Percentiles rank a stretch among this genome's conserved stretches.
phyloP scores from a whole-genome alignment of 1,140 invertebrate genomes.

The Zaprionus davidi region DNA sequence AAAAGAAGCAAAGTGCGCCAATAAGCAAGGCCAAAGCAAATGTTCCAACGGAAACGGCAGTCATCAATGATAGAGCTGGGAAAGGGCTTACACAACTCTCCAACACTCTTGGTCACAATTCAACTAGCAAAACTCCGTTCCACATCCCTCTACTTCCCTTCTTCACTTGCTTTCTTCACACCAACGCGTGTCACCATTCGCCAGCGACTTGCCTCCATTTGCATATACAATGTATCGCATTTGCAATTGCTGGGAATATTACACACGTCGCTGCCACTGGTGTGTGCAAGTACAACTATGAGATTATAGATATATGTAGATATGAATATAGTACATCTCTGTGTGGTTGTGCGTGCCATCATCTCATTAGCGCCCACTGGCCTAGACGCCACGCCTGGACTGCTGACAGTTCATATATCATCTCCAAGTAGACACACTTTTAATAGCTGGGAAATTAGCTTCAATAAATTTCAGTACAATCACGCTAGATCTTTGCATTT shows the following conservation, averaged over 20 bases:
- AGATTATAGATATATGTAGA: slow-evolving; percentile 2
- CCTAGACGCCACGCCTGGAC: neutral
- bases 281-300: neutral
- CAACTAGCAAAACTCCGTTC: slow-evolving; percentile 14
- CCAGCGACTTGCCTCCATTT: slow-evolving; percentile 32
- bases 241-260: slow-evolving; percentile 8
- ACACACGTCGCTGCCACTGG: neutral
- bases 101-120: slow-evolving; percentile 27
- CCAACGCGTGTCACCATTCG: slow-evolving; percentile 19
- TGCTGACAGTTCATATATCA: slow-evolving; percentile 7
- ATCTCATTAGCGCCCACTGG: slow-evolving; percentile 1
- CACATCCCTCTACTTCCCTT: slow-evolving; percentile 1
- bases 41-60: slow-evolving; percentile 31
- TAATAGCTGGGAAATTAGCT: slow-evolving; percentile 42
- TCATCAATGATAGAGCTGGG: slow-evolving; percentile 29
- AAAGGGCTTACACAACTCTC: neutral
- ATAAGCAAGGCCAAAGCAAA: slow-evolving; percentile 45
- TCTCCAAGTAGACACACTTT: neutral
- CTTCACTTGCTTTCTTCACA: neutral
- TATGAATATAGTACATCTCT: neutral
- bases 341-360: neutral
- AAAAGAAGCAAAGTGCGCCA: slow-evolving; percentile 72
- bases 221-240: slow-evolving; percentile 26
- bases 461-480: slow-evolving; percentile 30
- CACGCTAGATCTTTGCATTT: neutral